Evolutionary conservation across 2,113 vertebrate genomes (phyloP).

Genomic region (Rhodinocichla rosea): DNA sequence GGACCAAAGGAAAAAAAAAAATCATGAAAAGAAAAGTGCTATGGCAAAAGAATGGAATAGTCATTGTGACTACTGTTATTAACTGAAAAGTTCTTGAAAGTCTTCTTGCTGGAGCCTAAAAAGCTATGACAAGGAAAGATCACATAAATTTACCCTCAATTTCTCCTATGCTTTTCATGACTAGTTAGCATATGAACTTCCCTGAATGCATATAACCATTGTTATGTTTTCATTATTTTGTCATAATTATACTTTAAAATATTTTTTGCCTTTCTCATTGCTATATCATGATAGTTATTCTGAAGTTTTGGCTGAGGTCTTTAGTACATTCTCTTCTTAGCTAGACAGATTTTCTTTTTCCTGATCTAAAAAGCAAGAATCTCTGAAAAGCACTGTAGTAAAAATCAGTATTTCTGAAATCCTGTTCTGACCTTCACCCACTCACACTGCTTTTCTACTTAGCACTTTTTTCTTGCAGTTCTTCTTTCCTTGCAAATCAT

Average conservation of each 20-base stretch:
- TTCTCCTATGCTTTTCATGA: background rate
- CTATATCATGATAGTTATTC: background rate
- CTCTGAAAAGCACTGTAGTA: background rate
- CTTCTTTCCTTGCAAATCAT: background rate
- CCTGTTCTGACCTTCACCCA: constrained; percentile 6
- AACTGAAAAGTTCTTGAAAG: background rate
- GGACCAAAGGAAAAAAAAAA: background rate
- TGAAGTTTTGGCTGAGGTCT: background rate
- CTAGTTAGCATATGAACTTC: background rate
- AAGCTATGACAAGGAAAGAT: background rate
- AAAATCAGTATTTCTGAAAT: background rate
- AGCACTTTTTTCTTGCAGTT: background rate
- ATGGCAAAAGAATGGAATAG: background rate
- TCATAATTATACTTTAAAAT: background rate
- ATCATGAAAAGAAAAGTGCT: background rate
- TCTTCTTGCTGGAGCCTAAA: background rate
- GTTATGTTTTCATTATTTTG: background rate
- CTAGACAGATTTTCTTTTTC: background rate
- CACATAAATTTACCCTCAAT: background rate
- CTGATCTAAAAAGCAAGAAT: background rate
- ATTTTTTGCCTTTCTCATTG: background rate
- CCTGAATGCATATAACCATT: background rate
- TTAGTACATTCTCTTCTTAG: background rate
- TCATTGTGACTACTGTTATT: background rate
- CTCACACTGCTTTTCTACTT: background rate